Base-by-base conservation (phyloP, 2,888 invertebrate species). In the Drosophila birchii region DNA sequence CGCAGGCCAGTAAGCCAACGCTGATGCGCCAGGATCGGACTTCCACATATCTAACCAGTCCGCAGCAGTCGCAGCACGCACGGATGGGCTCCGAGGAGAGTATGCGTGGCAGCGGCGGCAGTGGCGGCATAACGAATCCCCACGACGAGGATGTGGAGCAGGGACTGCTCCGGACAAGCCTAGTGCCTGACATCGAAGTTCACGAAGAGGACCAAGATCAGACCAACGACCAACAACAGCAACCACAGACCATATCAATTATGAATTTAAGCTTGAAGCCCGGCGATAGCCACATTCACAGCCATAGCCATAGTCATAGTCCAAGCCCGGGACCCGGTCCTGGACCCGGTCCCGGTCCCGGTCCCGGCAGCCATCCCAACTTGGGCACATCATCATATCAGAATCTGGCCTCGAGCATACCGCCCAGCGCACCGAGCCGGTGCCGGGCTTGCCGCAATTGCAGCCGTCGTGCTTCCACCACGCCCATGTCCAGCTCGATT, bases 21-120 rank as follows among this genome's bases (percentile, higher is more conserved):
- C 93, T 97, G 79, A 97, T 96, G 93, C 94, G 97, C 79, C 97
- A 97, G 93, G 97, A 97, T 93, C 96, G 97, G 86, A 96, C 97
- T 54, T 96, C 97, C 58, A 95, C 95, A 90, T 94, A 95, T 92
- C 93, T 95, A 70, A 94, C 96, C 68, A 95, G 95, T 81, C 91
- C 92, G n/a, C 94, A 94, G 73, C 95, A 95, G 90, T 94, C 97
- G 76, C 96, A 96, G 47, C 94, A 94, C 62, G 94, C 95, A 23
- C 94, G 95, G 79, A 95, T 96, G 41, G 96, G 96, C 60, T 96
- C 96, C 82, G 96, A 97, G 92, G 97, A 97, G 92, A 95, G 95
- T 85, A 94, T 94, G 72, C 94, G 96, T 6, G 94, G 94, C 5
- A 5, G 39, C 16, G 58, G 20, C 0, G 53, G 53, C 8, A 11